These are phyloP conservation scores for Amitus sp. DNA, from an alignment of 2,888 invertebrate species.

Conservation along the genomic window DNA sequence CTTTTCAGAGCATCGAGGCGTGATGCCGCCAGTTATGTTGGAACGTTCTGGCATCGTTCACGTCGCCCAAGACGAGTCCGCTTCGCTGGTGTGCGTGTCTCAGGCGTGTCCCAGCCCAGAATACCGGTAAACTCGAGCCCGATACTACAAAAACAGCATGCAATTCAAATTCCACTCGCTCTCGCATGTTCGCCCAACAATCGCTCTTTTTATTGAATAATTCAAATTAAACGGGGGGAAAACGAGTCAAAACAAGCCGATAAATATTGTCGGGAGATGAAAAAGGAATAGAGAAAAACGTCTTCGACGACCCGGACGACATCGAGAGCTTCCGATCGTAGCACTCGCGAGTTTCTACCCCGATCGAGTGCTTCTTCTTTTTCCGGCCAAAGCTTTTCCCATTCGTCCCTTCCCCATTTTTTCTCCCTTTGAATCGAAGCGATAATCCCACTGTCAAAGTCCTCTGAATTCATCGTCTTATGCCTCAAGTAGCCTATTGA, in stretches of 20 bases:
- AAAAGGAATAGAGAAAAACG: slow-evolving; percentile 21
- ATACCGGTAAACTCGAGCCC: slow-evolving; percentile 71
- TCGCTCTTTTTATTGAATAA: not conserved
- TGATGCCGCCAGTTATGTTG: slow-evolving; percentile 77
- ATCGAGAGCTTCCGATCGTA: slow-evolving; percentile 59
- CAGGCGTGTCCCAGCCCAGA: slow-evolving; percentile 83
- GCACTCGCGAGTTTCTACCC: slow-evolving; percentile 54
- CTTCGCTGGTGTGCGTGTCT: slow-evolving; percentile 81
- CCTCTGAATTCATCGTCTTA: slow-evolving; percentile 19
- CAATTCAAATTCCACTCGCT: not conserved
- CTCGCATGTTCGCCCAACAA: not conserved
- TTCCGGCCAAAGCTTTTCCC: slow-evolving; percentile 53
- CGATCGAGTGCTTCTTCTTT: slow-evolving; percentile 57
- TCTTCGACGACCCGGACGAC: slow-evolving; percentile 41
- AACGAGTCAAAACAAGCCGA: slow-evolving; percentile 18
- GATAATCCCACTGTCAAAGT: slow-evolving; percentile 15
- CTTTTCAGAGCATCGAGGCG: slow-evolving; percentile 75
- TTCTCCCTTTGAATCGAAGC: slow-evolving; percentile 11
- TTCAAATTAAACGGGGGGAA: slow-evolving; percentile 1
- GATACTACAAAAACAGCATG: not conserved
- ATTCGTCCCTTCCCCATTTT: slow-evolving; percentile 30
- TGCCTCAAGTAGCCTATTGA: slow-evolving; percentile 22
- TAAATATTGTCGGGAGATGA: slow-evolving; percentile 25
- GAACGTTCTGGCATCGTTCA: slow-evolving; percentile 77
- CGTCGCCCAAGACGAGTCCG: slow-evolving; percentile 78